Conservation (phyloP, 2,797 vertebrate species). For the Heteromormyrus szaboi region DNA sequence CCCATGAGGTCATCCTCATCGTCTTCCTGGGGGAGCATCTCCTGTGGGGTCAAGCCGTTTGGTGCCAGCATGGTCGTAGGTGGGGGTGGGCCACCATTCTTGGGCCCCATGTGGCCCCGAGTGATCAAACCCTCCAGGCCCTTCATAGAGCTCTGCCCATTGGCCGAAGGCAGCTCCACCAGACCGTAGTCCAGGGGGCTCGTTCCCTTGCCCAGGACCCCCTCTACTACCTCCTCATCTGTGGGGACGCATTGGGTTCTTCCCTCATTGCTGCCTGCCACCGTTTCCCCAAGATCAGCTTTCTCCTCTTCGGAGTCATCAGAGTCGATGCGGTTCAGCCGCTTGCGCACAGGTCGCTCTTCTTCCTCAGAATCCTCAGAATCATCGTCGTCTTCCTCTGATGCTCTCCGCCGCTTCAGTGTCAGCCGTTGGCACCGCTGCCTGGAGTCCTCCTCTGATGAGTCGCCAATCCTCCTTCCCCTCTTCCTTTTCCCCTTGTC, state of each 20-base stretch:
- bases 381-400: conserved; percentile 71
- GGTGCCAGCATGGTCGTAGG: conserved; percentile 60
- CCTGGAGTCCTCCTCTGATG: conserved; percentile 53
- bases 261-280: conserved; percentile 51
- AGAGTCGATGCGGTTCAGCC: conserved; percentile 86
- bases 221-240: conserved; percentile 53
- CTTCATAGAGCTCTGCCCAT: conserved; percentile 82
- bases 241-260: conserved; percentile 67
- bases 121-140: conserved; percentile 72
- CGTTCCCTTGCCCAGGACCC: conserved; percentile 60
- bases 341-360: conserved; percentile 76
- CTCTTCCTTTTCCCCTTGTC: conserved; percentile 40
- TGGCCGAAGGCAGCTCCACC: conserved; percentile 75
- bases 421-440: conserved; percentile 48
- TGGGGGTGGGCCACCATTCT: conserved; percentile 62
- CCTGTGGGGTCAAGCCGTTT: conserved; percentile 74
- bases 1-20: conserved; percentile 95
- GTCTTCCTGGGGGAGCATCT: conserved; percentile 76
- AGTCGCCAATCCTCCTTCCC: conserved; percentile 44
- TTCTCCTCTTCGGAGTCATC: conserved; percentile 54
- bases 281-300: conserved; percentile 52
- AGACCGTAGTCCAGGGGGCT: conserved; percentile 72
- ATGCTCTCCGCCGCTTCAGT: conserved; percentile 68
- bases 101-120: conserved; percentile 43
- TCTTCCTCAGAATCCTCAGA: conserved; percentile 70